Evolutionary conservation across 2,888 invertebrate genomes (phyloP).

Genomic region (Crocallis elinguaria): DNA sequence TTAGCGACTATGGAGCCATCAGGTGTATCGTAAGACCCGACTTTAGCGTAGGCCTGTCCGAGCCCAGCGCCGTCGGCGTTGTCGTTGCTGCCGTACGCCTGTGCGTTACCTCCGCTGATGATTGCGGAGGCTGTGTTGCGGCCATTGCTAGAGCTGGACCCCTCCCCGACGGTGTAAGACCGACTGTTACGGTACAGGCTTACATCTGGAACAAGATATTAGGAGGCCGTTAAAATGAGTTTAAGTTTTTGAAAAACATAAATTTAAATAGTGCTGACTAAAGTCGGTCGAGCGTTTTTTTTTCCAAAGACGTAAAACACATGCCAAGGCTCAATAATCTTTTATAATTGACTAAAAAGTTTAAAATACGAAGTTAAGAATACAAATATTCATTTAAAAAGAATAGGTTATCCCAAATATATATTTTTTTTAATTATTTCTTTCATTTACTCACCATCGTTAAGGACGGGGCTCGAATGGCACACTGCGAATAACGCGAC

Average conservation of each 20-base stretch:
- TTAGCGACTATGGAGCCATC: conserved; percentile 33
- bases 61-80: conserved; percentile 37
- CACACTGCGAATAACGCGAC: conserved; percentile 67
- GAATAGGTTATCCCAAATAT: background rate
- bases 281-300: too few species aligned
- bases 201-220: conserved; percentile 51
- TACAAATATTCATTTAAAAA: too few species aligned
- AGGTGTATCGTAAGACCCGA: conserved; percentile 43
- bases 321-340: too few species aligned
- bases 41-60: conserved; percentile 51
- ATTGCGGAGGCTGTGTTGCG: conserved; percentile 57
- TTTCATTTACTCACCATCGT: conserved; percentile 60
- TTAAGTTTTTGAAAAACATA: too few species aligned
- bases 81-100: conserved; percentile 56
- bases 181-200: conserved; percentile 68
- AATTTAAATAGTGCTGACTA: too few species aligned
- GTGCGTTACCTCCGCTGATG: conserved; percentile 50
- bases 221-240: background rate
- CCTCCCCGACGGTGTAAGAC: conserved; percentile 60
- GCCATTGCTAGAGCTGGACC: conserved; percentile 56
- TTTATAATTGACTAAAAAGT: too few species aligned
- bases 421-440: background rate
- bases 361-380: too few species aligned
- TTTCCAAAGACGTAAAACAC: too few species aligned
- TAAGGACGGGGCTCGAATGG: conserved; percentile 66